Base-by-base conservation (phyloP, 2,113 vertebrate species). In the Electrona antarctica region DNA sequence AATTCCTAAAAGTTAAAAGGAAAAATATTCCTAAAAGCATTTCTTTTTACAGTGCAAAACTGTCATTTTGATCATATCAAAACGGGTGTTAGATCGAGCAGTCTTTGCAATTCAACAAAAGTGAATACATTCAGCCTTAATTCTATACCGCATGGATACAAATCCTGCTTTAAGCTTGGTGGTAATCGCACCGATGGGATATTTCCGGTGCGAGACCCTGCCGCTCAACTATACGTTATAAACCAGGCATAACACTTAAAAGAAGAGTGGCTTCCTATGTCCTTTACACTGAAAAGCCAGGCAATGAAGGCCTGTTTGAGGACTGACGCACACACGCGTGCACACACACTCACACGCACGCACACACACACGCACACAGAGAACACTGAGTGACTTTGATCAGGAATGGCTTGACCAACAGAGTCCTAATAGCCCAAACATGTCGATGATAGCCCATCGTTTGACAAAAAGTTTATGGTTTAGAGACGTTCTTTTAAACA, bases 101-200 rank as follows among this genome's bases (percentile, higher is more conserved):
- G 71, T 81, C 56, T 64, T 21, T 73, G 74, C 51, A 68, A 64
- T 61, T 73, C 49, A 64, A 73, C 80, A 79, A 65, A 80, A 29
- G 57, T 58, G 78, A 79, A 81, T 91, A 88, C 90, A 90, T 92
- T 92, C 91, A 87, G 82, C 74, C 54, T 67, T 72, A 79, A 70
- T 72, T 58, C 71, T 64, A 71, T 6, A 72, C 69, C 60, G 63
- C 77, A 84, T 47, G 67, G 33, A 41, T 41, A 41, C 33, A 41
- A 41, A 41, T 3, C 33, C 33, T 6, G 5, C 3, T 41, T 41
- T 41, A 41, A 4, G 33, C 3, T 41, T 41, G 1, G 1, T 41
- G 33, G 33, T 4, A 41, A 41, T 41, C 33, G 33, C 33, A 6
- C 33, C 33, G 33, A 41, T 6, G 1, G 33, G 33, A 3, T 41